These are phyloP conservation scores for Idaea aversata DNA, from an alignment of 2,888 invertebrate species.

Conservation along the genomic window DNA sequence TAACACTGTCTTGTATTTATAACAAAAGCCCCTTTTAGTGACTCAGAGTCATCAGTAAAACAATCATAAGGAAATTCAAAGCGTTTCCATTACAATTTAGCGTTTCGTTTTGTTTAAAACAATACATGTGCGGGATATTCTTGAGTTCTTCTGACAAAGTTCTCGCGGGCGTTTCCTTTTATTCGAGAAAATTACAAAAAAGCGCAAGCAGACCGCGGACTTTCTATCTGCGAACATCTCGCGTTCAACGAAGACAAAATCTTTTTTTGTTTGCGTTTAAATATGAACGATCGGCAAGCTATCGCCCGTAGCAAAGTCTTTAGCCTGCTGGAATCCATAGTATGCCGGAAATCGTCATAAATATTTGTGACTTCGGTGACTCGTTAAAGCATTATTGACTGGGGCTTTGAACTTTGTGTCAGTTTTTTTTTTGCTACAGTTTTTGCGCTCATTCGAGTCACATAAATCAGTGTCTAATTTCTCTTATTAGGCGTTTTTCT, in stretches of 20 bases:
- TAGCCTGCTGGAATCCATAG: neutral
- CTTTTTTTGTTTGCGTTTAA: neutral
- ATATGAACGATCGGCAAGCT: neutral
- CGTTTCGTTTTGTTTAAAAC: neutral
- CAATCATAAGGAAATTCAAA: neutral
- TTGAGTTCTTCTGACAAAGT: neutral
- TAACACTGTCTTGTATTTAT: neutral
- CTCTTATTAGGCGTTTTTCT: neutral
- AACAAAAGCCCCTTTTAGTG: neutral
- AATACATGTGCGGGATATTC: neutral
- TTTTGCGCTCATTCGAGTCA: neutral
- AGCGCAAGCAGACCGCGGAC: neutral
- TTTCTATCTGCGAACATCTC: neutral
- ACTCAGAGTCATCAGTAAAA: neutral
- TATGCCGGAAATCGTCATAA: neutral
- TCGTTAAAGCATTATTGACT: neutral
- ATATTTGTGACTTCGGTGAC: neutral
- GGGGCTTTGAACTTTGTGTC: neutral
- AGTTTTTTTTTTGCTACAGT: neutral
- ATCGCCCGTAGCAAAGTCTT: neutral
- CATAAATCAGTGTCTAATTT: conserved; percentile 3
- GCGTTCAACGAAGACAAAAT: neutral
- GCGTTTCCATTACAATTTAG: neutral
- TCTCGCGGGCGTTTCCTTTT: neutral
- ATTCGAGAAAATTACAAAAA: neutral